Percentiles rank a stretch among this genome's conserved stretches.
Evolutionary conservation across 2,797 vertebrate genomes (phyloP).

Genomic region (Semaprochilodus insignis): DNA sequence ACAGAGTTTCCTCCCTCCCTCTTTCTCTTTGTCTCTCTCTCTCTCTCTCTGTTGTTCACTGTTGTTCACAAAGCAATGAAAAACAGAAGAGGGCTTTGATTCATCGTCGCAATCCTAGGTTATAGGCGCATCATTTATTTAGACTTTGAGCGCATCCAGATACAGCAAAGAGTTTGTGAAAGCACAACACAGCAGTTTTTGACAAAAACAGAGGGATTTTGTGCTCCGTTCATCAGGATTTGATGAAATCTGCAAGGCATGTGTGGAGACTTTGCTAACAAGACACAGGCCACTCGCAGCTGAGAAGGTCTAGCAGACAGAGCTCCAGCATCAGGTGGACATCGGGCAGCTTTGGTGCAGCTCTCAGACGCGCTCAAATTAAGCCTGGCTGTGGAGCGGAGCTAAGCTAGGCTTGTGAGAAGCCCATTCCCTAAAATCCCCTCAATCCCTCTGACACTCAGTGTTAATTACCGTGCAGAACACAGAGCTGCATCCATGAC

Average conservation of each 20-base stretch:
- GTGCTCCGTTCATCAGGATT: constrained; percentile 14
- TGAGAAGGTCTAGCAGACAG: constrained; percentile 34
- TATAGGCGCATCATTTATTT: neutral
- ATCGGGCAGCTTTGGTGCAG: constrained; percentile 58
- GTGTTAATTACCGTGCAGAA: constrained; percentile 68
- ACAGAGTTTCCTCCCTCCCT: neutral
- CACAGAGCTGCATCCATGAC: constrained; percentile 43
- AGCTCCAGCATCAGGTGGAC: constrained; percentile 52
- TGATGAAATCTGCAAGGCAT: constrained; percentile 36
- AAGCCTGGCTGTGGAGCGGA: constrained; percentile 65
- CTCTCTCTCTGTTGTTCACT: neutral
- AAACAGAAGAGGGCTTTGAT: neutral
- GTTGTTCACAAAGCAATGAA: constrained; percentile 5
- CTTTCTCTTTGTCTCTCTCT: neutral
- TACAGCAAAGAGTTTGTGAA: neutral
- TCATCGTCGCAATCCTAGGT: neutral
- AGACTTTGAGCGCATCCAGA: neutral
- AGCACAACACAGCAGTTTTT: neutral
- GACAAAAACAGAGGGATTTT: neutral
- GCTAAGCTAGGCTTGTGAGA: constrained; percentile 61
- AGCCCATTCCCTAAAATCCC: constrained; percentile 51
- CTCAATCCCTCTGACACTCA: constrained; percentile 60
- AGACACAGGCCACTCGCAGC: constrained; percentile 47
- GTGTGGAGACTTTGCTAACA: constrained; percentile 32
- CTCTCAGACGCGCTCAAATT: constrained; percentile 65